phyloP scores from a whole-genome alignment of 2,113 vertebrate genomes.

The mouse (Mus musculus) region DNA sequence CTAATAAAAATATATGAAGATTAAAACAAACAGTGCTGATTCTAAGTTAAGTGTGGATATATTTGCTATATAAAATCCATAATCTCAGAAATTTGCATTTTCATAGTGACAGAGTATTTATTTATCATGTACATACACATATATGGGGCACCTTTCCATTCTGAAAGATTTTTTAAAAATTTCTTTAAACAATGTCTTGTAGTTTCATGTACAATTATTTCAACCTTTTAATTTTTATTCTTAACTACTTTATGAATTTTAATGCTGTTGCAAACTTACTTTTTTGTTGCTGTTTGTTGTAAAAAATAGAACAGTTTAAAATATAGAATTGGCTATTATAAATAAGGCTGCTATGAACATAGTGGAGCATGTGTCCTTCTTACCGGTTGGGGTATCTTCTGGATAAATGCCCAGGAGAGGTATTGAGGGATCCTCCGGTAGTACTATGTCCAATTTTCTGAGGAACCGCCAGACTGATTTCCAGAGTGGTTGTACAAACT shows the following conservation, averaged over 20 bases:
- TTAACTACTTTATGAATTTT: slow-evolving; percentile 17
- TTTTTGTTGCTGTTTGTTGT: slow-evolving; percentile 11
- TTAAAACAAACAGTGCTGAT: not conserved
- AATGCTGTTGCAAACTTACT: not conserved
- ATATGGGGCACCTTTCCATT: not conserved
- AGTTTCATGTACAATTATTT: not conserved
- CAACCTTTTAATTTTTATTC: not conserved
- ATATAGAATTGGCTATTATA: not conserved
- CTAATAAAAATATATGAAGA: too few relatives aligned
- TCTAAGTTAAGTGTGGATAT: not conserved
- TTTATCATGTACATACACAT: not conserved
- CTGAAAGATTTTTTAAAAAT: not conserved
- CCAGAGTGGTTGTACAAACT: too few relatives aligned
- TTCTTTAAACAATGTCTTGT: not conserved
- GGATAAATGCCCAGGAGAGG: too few relatives aligned
- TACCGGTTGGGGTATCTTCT: too few relatives aligned
- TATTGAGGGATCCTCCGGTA: too few relatives aligned
- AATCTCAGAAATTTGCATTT: slow-evolving; percentile 9
- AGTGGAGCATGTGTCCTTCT: too few relatives aligned
- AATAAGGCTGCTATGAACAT: too few relatives aligned
- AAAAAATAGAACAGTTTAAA: not conserved
- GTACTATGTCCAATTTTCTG: too few relatives aligned
- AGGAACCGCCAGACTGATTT: too few relatives aligned
- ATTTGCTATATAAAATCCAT: not conserved
- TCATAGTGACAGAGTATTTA: not conserved